phyloP scores from a whole-genome alignment of 64 coral and sea anemone genomes.

The Anthopleura sola region DNA sequence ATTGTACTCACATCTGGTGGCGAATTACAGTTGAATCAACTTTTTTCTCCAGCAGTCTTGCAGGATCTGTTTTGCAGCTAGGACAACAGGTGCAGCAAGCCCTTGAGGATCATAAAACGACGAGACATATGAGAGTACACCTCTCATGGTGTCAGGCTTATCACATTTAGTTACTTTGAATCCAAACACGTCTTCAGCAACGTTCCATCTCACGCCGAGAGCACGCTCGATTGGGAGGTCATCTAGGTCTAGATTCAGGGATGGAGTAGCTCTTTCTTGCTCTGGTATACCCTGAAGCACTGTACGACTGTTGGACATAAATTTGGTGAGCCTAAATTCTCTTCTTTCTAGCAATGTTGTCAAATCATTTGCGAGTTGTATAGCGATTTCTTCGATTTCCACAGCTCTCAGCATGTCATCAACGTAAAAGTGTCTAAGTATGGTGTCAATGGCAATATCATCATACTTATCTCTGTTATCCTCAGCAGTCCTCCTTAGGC shows the following conservation, averaged over 20 bases:
- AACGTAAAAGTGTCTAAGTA: slow-evolving; percentile 37
- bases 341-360: slow-evolving; percentile 18
- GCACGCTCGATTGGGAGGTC: not conserved
- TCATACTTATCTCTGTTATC: not conserved
- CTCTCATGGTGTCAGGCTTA: not conserved
- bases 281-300: not conserved
- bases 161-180: not conserved
- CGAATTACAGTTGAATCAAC: too few species aligned
- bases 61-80: not conserved
- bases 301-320: not conserved
- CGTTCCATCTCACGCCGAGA: not conserved
- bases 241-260: not conserved
- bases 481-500: not conserved
- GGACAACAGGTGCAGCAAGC: not conserved
- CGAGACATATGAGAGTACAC: not conserved
- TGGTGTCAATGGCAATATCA: not conserved
- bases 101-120: not conserved
- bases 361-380: not conserved
- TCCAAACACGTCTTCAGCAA: not conserved
- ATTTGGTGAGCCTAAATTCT: slow-evolving; percentile 33
- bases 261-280: not conserved
- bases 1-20: too few species aligned
- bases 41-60: not conserved
- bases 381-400: not conserved
- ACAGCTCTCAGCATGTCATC: slow-evolving; percentile 49